Conservation (phyloP, 2,113 vertebrate species). For the Bothrops jararaca region DNA sequence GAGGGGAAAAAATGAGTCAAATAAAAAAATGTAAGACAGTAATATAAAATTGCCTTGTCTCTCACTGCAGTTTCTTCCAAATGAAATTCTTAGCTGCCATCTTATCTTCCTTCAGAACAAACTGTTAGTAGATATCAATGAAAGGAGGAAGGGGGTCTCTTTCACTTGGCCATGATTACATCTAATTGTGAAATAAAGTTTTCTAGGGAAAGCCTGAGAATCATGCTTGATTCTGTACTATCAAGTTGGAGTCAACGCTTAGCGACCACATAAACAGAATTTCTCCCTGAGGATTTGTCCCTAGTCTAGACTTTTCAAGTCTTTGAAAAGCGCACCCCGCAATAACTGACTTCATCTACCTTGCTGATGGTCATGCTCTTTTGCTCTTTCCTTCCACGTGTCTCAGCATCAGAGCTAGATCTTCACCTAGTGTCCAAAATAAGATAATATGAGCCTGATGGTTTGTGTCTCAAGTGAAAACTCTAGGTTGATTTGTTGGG, state of each 20-base stretch:
- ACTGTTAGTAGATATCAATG: background rate
- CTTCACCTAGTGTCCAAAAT: background rate
- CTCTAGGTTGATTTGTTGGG: background rate
- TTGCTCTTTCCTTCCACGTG: background rate
- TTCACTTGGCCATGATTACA: background rate
- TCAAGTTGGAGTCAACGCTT: background rate
- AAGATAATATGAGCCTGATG: background rate
- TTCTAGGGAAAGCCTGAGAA: background rate
- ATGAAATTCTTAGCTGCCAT: no score
- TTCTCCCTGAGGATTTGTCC: background rate
- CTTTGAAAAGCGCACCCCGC: background rate
- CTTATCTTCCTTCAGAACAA: background rate
- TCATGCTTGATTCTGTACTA: background rate
- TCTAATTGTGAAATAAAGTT: background rate
- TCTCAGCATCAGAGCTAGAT: background rate
- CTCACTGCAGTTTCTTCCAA: background rate
- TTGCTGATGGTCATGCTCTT: background rate
- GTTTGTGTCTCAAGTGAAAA: background rate
- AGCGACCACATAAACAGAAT: background rate
- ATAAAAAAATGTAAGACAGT: background rate
- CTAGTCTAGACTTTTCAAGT: background rate
- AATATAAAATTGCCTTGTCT: background rate
- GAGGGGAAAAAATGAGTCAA: background rate
- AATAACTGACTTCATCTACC: background rate
- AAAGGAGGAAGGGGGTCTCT: background rate